Percentiles rank a stretch among this genome's conserved stretches.
Conservation (phyloP, 2,113 vertebrate species). For the Pao palembangensis region DNA sequence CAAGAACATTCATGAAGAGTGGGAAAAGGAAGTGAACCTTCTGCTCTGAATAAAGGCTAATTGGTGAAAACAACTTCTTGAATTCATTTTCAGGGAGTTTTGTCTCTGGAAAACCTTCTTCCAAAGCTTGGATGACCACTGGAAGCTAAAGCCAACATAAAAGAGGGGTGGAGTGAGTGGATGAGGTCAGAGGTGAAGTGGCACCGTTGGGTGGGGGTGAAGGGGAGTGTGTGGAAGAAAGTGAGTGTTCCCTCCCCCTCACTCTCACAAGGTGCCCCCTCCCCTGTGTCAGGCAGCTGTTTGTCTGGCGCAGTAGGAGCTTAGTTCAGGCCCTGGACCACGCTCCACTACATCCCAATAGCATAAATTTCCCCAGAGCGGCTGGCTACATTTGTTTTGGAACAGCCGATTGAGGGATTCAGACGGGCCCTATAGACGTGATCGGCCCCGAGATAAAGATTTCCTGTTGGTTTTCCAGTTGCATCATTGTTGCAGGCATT, state of each 20-base stretch:
- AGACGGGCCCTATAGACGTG: slow-evolving; percentile 29
- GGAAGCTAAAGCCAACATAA: slow-evolving; percentile 71
- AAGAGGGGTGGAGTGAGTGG: slow-evolving; percentile 66
- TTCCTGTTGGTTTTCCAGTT: slow-evolving; percentile 55
- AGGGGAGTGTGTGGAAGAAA: slow-evolving; percentile 63
- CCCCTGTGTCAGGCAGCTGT: slow-evolving; percentile 64
- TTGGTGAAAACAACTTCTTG: slow-evolving; percentile 1
- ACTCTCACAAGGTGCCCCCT: slow-evolving; percentile 21
- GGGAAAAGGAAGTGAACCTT: background rate
- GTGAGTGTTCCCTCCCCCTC: slow-evolving; percentile 35
- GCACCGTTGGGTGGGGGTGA: slow-evolving; percentile 57
- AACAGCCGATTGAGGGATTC: slow-evolving; percentile 52
- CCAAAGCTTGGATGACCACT: slow-evolving; percentile 53
- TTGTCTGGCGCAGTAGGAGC: slow-evolving; percentile 70
- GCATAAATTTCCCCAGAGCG: slow-evolving; percentile 53
- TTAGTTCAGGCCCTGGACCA: slow-evolving; percentile 63
- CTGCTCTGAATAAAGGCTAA: slow-evolving; percentile 1
- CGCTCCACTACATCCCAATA: slow-evolving; percentile 72
- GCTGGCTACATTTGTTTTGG: slow-evolving; percentile 62
- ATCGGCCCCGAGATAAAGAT: slow-evolving; percentile 44
- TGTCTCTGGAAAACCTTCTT: slow-evolving; percentile 48
- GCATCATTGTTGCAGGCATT: slow-evolving; percentile 20
- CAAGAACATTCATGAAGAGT: background rate
- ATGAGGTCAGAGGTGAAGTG: slow-evolving; percentile 75
- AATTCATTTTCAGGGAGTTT: slow-evolving; percentile 34